Evolutionary conservation across 2,888 invertebrate species (phyloP), one percentile per base, ranked within the genome.

Genomic region (Baronia brevicornis): DNA sequence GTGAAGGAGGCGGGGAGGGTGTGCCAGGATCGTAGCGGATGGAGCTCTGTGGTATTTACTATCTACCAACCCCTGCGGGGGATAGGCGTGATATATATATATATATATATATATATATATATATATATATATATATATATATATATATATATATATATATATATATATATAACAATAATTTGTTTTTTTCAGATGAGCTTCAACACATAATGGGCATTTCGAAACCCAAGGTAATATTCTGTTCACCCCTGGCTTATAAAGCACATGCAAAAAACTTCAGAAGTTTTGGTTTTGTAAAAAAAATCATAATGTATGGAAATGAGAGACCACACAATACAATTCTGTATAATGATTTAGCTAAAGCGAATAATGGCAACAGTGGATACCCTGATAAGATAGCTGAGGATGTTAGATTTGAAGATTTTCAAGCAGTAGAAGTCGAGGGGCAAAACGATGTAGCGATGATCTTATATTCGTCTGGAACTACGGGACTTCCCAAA

Each of bases 401-500:
- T 1, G 40, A 43, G 7, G 51, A 68, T 36, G 56, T 72, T 0
- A 44, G 39, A 2, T 64, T 43, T 29, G 63, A 69, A 0, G 56
- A 68, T 0, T 77, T 78, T 18, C 18, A 41, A 2, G 42, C 55
- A 0, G 61, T 51, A 0, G 68, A 69, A 4, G 68, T 73, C 0
- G 24, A 50, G 1, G 72, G 72, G 1, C 61, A 66, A 17, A 46
- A 29, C 0, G 79, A 79, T 12, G 49, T 61, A 0, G 18, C 60
- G 4, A 50, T 72, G 5, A 55, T 80, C 7, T 23, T 78, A 12
- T 79, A 77, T 35, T 80, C 80, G 0, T 80, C 79, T 2, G 80
- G 80, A 0, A 80, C 80, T 0, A 79, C 79, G 0, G 79, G 80
- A 0, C 4, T 79, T 26, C 70, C 78, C 0, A 80, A 80, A 42